Evolutionary conservation across 1,140 invertebrate genomes (phyloP), one percentile per base, ranked within the genome.

Genomic region (Diuraphis noxia): DNA sequence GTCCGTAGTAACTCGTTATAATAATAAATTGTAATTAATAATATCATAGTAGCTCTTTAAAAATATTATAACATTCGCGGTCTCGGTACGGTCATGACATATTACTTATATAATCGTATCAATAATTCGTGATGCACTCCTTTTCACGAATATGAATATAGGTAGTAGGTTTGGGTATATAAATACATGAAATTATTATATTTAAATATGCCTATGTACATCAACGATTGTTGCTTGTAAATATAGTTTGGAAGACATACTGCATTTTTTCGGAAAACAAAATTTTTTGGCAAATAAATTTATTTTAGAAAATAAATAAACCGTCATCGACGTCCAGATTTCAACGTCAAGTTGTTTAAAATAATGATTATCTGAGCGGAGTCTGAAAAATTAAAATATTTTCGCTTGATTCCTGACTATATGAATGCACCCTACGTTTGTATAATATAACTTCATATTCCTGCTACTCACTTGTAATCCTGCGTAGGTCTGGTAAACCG

Each of bases 401-500:
- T 63, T 72, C 56, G 4, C n/a, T 72, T n/a, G 5, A 72, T n/a
- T 13, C 30, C 56, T n/a, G 56, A 63, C n/a, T n/a, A n/a, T n/a
- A n/a, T n/a, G 13, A 72, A 72, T 72, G 25, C 43, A 10, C 13
- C 9, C 17, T 46, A 46, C 17, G 8, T 43, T 49, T 3, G 7
- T 49, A 49, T 49, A 49, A 49, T 49, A 21, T 49, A 21, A 49
- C 23, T 21, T 0, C 1, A 49, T n/a, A 72, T 72, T 30, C 13
- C 56, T 72, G 30, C 30, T 49, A 36, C 7, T 94, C 93, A 97
- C 97, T 95, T 96, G 95, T 93, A 97, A 96, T 36, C 97, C 96
- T 92, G 96, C 96, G 93, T 97, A 97, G 92, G 98, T 97, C 95
- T 98, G 97, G 94, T 99, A 98, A 79, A 98, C 97, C 8, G 99